These are phyloP conservation scores for Odontocolon sp. DNA, from an alignment of 2,888 invertebrate genomes.

Conservation along the genomic window DNA sequence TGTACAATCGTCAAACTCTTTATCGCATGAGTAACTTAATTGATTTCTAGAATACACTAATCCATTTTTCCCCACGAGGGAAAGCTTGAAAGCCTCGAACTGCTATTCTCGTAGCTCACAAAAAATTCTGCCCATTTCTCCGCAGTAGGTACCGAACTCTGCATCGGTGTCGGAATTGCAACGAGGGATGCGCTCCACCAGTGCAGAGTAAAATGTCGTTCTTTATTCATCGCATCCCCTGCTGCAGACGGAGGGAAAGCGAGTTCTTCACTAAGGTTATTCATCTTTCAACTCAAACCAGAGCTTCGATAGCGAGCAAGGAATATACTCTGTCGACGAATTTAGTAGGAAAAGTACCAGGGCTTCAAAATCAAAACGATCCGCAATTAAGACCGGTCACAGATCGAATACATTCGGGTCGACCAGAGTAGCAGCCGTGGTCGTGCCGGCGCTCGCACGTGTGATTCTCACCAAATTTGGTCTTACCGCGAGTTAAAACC, in stretches of 20 bases:
- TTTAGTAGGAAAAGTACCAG: slow-evolving; percentile 2
- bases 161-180: not conserved
- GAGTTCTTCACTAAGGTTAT: slow-evolving; percentile 6
- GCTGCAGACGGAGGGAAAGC: not conserved
- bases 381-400: slow-evolving; percentile 23
- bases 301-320: not conserved
- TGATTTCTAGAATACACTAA: not conserved
- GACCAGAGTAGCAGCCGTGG: slow-evolving; percentile 30
- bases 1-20: too few species aligned
- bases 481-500: slow-evolving; percentile 60
- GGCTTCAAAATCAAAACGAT: slow-evolving; percentile 48
- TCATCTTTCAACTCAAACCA: not conserved
- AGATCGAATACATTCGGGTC: slow-evolving; percentile 54
- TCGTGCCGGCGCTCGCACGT: slow-evolving; percentile 16
- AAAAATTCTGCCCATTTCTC: slow-evolving; percentile 5
- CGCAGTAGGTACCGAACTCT: not conserved
- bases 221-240: slow-evolving; percentile 7
- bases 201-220: not conserved
- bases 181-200: not conserved
- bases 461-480: slow-evolving; percentile 50
- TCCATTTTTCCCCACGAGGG: not conserved
- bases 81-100: not conserved
- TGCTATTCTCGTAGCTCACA: not conserved
- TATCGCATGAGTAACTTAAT: not conserved
- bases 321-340: slow-evolving; percentile 3